Percentiles rank a stretch among this genome's conserved stretches.
phyloP scores from a whole-genome alignment of 1,140 invertebrate genomes.

The Procambarus clarkii region DNA sequence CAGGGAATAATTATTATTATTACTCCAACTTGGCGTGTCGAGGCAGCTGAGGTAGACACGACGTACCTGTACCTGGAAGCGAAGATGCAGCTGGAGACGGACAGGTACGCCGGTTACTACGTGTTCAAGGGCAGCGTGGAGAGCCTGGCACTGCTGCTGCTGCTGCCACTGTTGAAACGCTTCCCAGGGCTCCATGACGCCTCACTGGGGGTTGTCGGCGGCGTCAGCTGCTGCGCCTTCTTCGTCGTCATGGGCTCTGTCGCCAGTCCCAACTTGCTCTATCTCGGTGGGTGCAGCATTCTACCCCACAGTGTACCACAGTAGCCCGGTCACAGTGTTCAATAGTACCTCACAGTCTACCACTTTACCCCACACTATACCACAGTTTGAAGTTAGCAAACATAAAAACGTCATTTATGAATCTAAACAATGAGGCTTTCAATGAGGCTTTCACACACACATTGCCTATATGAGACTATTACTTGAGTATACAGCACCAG shows the following conservation, averaged over 20 bases:
- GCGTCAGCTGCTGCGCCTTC: neutral
- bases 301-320: too few species aligned
- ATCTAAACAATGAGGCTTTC: too few species aligned
- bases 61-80: constrained; percentile 19
- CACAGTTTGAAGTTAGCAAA: too few species aligned
- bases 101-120: neutral
- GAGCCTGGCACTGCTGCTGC: constrained; percentile 5
- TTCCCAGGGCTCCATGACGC: constrained; percentile 15
- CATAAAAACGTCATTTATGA: too few species aligned
- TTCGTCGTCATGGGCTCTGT: neutral
- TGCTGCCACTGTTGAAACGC: constrained; percentile 11
- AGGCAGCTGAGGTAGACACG: neutral
- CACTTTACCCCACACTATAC: too few species aligned
- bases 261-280: too few species aligned
- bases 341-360: too few species aligned
- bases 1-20: too few species aligned
- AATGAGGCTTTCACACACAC: too few species aligned
- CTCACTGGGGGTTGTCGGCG: constrained; percentile 2
- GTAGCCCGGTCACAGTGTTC: too few species aligned
- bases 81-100: neutral
- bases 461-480: too few species aligned
- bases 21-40: neutral
- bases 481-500: too few species aligned
- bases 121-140: neutral
- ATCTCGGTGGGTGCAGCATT: neutral